A percentile compares a stretch with the other conserved stretches of the same genome.
These are phyloP conservation scores for Stegophylla sp. DNA, from an alignment of 2,888 invertebrate species.

Conservation along the genomic window DNA sequence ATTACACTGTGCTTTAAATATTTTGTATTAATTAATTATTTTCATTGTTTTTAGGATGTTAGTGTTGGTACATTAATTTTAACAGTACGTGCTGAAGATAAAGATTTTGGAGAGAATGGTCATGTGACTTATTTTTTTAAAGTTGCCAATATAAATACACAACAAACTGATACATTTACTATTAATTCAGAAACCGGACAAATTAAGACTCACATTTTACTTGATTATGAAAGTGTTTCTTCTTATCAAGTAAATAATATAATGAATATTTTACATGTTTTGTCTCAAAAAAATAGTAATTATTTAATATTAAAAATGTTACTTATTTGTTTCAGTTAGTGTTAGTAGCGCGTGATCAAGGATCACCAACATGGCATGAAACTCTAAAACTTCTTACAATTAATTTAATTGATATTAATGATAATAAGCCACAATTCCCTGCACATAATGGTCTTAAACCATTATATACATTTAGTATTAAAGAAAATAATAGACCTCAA, in stretches of 20 bases:
- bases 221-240: conserved; percentile 78
- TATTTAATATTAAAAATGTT: background rate
- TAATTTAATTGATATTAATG: conserved; percentile 79
- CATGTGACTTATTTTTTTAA: conserved; percentile 83
- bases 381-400: conserved; percentile 78
- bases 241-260: conserved; percentile 69
- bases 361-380: conserved; percentile 81
- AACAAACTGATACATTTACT: conserved; percentile 81
- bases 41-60: conserved; percentile 69
- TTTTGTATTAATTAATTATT: conserved; percentile 2
- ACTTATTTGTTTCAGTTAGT: conserved; percentile 71
- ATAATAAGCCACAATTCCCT: conserved; percentile 78
- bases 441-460: conserved; percentile 68
- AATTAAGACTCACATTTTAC: conserved; percentile 77
- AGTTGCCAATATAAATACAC: conserved; percentile 76
- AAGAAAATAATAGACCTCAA: conserved; percentile 74
- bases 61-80: conserved; percentile 79
- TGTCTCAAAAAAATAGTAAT: background rate
- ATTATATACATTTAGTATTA: conserved; percentile 74
- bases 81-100: conserved; percentile 81
- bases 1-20: background rate
- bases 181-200: conserved; percentile 82
- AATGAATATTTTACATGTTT: background rate
- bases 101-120: conserved; percentile 84
- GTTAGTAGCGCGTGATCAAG: conserved; percentile 83